phyloP scores from a whole-genome alignment of 2,113 vertebrate species.

The Equus przewalskii region DNA sequence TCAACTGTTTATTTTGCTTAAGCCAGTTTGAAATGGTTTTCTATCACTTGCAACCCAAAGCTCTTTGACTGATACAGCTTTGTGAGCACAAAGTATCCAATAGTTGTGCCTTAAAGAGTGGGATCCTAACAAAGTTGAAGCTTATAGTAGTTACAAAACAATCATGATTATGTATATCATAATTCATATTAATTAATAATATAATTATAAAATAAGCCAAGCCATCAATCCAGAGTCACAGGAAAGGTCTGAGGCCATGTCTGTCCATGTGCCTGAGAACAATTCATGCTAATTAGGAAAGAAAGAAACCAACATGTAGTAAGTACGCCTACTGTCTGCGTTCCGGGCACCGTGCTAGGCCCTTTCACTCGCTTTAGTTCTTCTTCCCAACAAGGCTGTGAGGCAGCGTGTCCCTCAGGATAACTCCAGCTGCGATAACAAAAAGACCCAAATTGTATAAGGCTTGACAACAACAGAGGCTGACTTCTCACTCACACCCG shows the following conservation, averaged over 20 bases:
- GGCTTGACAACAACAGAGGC: accelerated
- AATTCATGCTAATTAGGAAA: neutral
- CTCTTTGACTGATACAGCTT: neutral
- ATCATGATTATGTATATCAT: too few species aligned
- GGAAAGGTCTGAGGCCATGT: neutral
- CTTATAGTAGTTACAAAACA: neutral
- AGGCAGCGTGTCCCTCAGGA: neutral
- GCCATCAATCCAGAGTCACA: neutral
- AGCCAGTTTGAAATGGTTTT: neutral
- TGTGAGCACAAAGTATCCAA: neutral
- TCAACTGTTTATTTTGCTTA: neutral
- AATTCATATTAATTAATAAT: neutral
- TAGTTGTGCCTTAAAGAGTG: neutral
- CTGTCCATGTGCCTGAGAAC: neutral
- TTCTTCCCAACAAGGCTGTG: neutral
- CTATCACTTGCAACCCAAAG: neutral
- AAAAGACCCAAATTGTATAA: neutral
- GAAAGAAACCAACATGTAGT: neutral
- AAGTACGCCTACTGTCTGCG: neutral
- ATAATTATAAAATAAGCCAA: neutral
- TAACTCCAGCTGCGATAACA: neutral
- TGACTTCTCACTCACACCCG: neutral
- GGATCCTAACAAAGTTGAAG: neutral
- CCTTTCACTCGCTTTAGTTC: neutral
- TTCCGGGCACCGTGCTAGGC: neutral